Conservation (phyloP, 2,113 vertebrate genomes). For the Capreolus pygargus region DNA sequence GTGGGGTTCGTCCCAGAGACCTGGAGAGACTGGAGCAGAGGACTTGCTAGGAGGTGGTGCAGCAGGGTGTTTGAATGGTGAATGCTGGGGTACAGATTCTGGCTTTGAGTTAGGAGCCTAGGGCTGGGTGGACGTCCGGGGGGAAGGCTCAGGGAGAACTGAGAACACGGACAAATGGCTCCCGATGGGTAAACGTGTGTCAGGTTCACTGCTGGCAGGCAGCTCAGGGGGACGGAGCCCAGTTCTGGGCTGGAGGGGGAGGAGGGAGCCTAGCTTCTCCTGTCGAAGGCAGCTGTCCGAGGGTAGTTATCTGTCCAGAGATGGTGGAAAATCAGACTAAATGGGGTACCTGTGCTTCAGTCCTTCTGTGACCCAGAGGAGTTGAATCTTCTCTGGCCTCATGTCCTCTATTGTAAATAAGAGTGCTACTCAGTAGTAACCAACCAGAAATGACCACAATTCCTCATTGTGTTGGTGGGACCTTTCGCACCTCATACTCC, state of each 20-base stretch:
- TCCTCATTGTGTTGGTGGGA: neutral
- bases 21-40: too few species aligned
- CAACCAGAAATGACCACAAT: neutral
- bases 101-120: neutral
- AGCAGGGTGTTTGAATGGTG: neutral
- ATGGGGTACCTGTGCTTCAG: neutral
- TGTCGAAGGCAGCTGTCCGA: neutral
- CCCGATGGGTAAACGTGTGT: neutral
- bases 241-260: neutral
- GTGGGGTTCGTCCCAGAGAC: neutral
- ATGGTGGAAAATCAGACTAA: neutral
- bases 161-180: neutral
- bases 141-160: neutral
- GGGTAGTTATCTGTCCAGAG: neutral
- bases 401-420: neutral
- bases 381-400: neutral
- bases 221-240: neutral
- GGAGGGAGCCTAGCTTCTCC: neutral
- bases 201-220: neutral
- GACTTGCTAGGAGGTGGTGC: neutral
- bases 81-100: neutral
- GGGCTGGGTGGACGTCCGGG: too few species aligned
- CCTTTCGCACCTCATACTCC: neutral
- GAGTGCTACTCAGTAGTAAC: neutral
- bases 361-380: neutral